Percentiles rank a stretch among this genome's conserved stretches.
Conservation (phyloP, 2,797 vertebrate species). For the Rousettus madagascariensis region DNA sequence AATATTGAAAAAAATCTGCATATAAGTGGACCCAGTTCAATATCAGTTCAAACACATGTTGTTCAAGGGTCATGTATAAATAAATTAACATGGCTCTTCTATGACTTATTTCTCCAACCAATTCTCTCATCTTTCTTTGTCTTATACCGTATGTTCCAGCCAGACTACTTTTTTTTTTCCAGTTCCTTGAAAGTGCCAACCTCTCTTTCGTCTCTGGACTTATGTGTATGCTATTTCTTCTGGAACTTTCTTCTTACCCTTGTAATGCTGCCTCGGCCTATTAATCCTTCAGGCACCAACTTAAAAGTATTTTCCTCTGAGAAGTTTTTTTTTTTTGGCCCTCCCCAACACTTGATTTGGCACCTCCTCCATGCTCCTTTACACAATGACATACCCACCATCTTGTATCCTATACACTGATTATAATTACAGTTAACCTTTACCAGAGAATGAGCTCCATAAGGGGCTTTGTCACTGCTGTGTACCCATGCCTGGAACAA, state of each 20-base stretch:
- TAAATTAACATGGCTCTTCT: neutral
- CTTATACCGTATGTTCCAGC: neutral
- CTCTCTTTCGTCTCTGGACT: neutral
- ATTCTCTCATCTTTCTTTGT: neutral
- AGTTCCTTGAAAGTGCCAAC: neutral
- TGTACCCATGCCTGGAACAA: neutral
- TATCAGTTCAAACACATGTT: neutral
- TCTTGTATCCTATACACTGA: neutral
- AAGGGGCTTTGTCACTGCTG: neutral
- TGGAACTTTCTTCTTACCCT: neutral
- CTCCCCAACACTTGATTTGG: neutral
- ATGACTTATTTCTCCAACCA: neutral
- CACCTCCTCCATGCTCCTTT: neutral
- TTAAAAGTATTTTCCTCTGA: neutral
- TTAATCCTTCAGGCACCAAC: neutral
- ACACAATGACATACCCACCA: neutral
- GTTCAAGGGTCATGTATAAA: neutral
- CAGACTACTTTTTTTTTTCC: conserved; percentile 3
- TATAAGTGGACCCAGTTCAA: neutral
- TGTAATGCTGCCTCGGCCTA: neutral
- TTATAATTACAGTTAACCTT: neutral
- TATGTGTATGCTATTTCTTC: neutral
- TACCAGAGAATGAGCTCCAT: neutral
- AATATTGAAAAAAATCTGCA: neutral
- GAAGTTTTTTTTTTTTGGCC: neutral